Evolutionary conservation across 2,797 vertebrate genomes (phyloP), one percentile per base, ranked within the genome.

Genomic region (Acanthurus leucopareius): DNA sequence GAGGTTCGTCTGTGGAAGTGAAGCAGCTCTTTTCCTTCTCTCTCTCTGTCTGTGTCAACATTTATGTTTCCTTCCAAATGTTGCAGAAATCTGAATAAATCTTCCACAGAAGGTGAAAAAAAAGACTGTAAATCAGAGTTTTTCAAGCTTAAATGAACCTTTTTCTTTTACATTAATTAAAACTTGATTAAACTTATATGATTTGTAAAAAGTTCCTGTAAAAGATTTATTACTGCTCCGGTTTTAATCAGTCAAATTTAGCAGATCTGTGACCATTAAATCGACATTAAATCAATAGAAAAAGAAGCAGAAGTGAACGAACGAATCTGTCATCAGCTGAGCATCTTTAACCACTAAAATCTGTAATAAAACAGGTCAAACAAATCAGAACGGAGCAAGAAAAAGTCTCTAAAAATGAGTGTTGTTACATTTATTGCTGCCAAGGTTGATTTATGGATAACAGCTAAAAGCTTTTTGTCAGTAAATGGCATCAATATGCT

Each of bases 1-100:
- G 72, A 83, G 45, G 65, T 11, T 44, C 19, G 53, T 70, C 35
- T 85, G 86, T 88, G 38, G 38, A n/a, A 47, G 16, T 73, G 48
- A 72, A 28, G 48, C 32, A 25, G 42, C 44, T 35, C 44, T 69
- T 73, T 42, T 66, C 61, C 48, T 25, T n/a, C n/a, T 73, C 20
- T 14, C 17, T 51, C 44, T 61, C 28, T 63, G 16, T 70, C 54
- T 44, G 25, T 53, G 65, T 73, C 64, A 85, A 81, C 53, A 60
- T 87, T 83, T n/a, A n/a, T 48, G 5, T 63, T 69, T 60, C 69
- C 20, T 20, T 52, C 28, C 2, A 60, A 82, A 70, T 44, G 57
- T 68, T 65, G 22, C 65, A 47, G 10, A 42, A 32, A 59, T 58
- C 52, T 52, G 44, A 73, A 22, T 53, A 59, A 66, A 72, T 65